Conservation (phyloP, 2,113 vertebrate genomes). For the Pardalotus punctatus region DNA sequence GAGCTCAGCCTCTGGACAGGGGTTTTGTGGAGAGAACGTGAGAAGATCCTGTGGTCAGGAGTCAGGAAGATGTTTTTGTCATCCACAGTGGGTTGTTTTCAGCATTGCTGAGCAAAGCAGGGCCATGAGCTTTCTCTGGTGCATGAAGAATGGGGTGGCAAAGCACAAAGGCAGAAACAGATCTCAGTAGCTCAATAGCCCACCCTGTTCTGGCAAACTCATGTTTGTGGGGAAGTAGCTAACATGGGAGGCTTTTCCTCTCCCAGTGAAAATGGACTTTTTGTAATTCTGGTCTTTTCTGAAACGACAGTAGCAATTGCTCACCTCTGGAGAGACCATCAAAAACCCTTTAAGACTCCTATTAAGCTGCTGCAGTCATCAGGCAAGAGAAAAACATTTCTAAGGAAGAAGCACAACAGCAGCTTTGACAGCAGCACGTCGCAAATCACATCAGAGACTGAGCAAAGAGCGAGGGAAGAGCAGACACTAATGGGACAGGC, state of each 20-base stretch:
- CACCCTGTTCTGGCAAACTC: background rate
- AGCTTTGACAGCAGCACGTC: background rate
- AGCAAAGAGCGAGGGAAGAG: background rate
- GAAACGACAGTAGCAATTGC: background rate
- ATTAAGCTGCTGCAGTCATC: background rate
- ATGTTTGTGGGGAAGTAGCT: background rate
- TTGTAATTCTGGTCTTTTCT: background rate
- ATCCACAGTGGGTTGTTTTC: background rate
- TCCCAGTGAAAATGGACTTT: background rate
- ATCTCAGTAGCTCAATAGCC: accelerated
- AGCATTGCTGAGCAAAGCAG: background rate
- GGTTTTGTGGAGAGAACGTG: background rate
- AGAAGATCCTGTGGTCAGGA: background rate
- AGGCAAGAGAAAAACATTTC: background rate
- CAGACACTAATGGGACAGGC: background rate
- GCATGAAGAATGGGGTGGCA: background rate
- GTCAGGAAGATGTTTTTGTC: background rate
- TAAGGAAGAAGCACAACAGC: background rate
- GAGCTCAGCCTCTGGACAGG: background rate
- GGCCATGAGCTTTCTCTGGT: background rate
- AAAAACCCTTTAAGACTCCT: background rate
- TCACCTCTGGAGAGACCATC: background rate
- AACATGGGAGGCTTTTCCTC: background rate
- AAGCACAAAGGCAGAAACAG: background rate
- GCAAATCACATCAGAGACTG: background rate